Base-by-base conservation (phyloP, 1,140 invertebrate genomes). In the Solen grandis region DNA sequence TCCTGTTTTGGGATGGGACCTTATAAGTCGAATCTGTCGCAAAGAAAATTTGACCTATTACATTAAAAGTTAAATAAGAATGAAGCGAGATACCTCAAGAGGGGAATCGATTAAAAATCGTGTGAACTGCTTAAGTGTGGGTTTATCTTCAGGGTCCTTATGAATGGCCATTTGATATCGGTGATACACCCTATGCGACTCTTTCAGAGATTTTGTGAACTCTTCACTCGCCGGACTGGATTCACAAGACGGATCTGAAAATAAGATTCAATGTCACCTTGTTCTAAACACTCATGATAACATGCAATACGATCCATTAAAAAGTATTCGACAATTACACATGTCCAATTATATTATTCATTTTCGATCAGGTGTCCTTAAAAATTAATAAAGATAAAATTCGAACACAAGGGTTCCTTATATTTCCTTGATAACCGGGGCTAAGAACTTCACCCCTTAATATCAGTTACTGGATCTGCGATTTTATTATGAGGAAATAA, bases 101-200 rank as follows among this genome's bases (percentile, higher is more conserved):
- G 97, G 96, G 83, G 96, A 96, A 85, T 95, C 94, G 65, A 97
- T 95, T 86, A 99, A 94, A 94, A 99, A 99, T 84, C 96, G 94
- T 83, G 93, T 93, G 92, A 96, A 99, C 85, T 96, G 95, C 68
- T 93, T 89, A 89, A 94, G 92, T 78, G 94, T 94, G 90, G 95
- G 95, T 91, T 97, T 95, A 60, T 94, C 93, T 4, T 94, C 93
- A 66, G 94, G 93, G 92, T 98, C 97, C 78, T 95, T 94, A 90
- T 99, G 98, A 86, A 99, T 94, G 54, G 92, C 91, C 90, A 95
- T 95, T 94, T 99, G 98, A 93, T 99, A 99, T 90, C 96, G 96
- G 90, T 94, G 93, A 93, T 97, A 99, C 41, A 99, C 92, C 75
- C 94, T 87, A 85, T 95, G 95, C 76, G 94, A 95, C 84, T 93